Evolutionary conservation across 2,888 invertebrate species (phyloP).

Genomic region (Brenthis hecate): DNA sequence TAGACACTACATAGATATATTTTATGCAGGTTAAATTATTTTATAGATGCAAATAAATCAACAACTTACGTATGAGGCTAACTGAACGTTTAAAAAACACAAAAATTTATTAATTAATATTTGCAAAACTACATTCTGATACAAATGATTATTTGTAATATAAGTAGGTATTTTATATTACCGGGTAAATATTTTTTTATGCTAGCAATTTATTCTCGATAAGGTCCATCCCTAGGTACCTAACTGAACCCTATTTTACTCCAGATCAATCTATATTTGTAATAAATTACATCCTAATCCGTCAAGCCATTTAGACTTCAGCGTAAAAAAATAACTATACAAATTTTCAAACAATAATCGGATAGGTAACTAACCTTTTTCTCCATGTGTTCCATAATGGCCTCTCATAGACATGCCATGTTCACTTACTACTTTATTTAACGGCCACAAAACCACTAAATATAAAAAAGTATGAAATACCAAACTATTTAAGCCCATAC

Average conservation of each 20-base stretch:
- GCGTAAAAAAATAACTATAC: too few relatives aligned
- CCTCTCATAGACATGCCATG: conserved; percentile 28
- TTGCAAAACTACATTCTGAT: too few relatives aligned
- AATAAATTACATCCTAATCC: too few relatives aligned
- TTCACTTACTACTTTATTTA: conserved; percentile 42
- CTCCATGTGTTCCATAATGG: conserved; percentile 31
- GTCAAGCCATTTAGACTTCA: neutral
- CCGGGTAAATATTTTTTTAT: too few relatives aligned
- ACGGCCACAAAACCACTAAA: conserved; percentile 52
- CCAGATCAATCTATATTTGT: neutral
- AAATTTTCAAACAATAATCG: neutral
- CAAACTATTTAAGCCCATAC: conserved; percentile 16
- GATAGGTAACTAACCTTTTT: conserved; percentile 21
- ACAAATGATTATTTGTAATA: too few relatives aligned
- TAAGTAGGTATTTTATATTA: too few relatives aligned
- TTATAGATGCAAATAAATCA: too few relatives aligned
- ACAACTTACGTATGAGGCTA: too few relatives aligned
- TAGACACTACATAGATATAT: too few relatives aligned
- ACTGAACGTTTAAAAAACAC: too few relatives aligned
- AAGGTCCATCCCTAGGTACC: neutral
- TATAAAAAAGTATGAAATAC: conserved; percentile 50
- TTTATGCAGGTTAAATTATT: too few relatives aligned
- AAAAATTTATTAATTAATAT: too few relatives aligned
- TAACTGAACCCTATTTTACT: neutral
- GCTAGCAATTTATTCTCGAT: neutral